Evolutionary conservation across 2,888 invertebrate genomes (phyloP).

Genomic region (Neria commutata): DNA sequence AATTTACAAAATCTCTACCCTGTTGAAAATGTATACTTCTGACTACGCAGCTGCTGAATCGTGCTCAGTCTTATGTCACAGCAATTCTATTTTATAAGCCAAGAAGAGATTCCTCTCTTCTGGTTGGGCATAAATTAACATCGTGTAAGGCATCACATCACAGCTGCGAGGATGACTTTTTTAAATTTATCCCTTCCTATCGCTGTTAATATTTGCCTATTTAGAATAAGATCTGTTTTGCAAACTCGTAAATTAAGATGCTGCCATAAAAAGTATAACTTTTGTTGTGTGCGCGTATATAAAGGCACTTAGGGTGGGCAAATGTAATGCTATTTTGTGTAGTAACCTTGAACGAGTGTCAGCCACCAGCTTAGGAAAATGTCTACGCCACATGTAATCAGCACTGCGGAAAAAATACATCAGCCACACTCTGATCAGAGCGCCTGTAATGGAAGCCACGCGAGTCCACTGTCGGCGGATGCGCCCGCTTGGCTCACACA

Average conservation of each 20-base stretch:
- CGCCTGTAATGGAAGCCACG: constrained; percentile 25
- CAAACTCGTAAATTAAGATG: not conserved
- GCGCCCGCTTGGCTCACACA: constrained; percentile 51
- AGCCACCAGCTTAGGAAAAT: constrained; percentile 26
- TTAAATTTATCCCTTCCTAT: too few relatives aligned
- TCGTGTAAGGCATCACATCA: too few relatives aligned
- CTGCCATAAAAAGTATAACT: not conserved
- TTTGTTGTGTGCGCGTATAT: constrained; percentile 18
- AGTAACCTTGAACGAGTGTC: constrained; percentile 17
- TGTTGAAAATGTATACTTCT: too few relatives aligned
- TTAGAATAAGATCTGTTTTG: not conserved
- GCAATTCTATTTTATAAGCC: too few relatives aligned
- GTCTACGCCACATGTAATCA: constrained; percentile 44
- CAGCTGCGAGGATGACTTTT: too few relatives aligned
- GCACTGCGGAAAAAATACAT: constrained; percentile 35
- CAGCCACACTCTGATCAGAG: constrained; percentile 4
- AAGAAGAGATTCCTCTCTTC: too few relatives aligned
- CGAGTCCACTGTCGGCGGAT: constrained; percentile 9
- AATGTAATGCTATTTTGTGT: constrained; percentile 18
- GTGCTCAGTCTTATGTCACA: too few relatives aligned
- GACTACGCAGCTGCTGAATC: too few relatives aligned
- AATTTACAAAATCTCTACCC: too few relatives aligned
- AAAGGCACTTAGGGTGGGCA: constrained; percentile 13
- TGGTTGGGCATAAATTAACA: too few relatives aligned
- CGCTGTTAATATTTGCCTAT: too few relatives aligned